Evolutionary conservation across 2,888 invertebrate species (phyloP), one percentile per base, ranked within the genome.

Genomic region (Oligia latruncula): DNA sequence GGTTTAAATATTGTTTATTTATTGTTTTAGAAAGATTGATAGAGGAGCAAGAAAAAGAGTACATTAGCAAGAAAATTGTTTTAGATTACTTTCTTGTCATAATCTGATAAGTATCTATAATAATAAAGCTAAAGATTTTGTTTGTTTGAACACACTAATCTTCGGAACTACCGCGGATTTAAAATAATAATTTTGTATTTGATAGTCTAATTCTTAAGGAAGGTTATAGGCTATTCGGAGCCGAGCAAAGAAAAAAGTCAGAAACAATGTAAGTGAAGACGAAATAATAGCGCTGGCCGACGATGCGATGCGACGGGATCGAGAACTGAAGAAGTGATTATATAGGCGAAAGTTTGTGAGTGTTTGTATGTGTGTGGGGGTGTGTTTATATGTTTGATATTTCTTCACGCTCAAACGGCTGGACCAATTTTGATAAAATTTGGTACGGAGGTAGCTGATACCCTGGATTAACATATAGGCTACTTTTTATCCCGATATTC

Each of bases 1-100:
- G 55, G 62, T 79, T 77, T 71, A 43, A 11, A 40, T 40, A 29
- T 29, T 29, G 17, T 71, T n/a, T 23, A 71, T 40, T 43, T 40
- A n/a, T 71, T 15, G 15, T 8, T 70, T 55, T 40, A 40, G 35
- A 71, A 70, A 1, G 20, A 70, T 52, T 52, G 3, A 0, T 1
- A 2, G n/a, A 64, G 20, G 20, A 40, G 40, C 1, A 23, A 40
- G 40, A 4, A 23, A 40, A 11, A 40, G 1, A 40, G 4, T 9
- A 20, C 3, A 20, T 20, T 8, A 35, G 35, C 8, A 20, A 65
- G 64, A 20, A 40, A 64, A 35, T 17, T 35, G 11, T 40, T 11
- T 40, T 40, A 4, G 20, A 35, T 35, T 17, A 65, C 35, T 4
- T 65, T 65, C 64, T 64, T 17, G 35, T 17, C 17, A 35, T 64